Evolutionary conservation across 2,888 invertebrate genomes (phyloP), one percentile per base, ranked within the genome.

Genomic region (Carcina quercana): DNA sequence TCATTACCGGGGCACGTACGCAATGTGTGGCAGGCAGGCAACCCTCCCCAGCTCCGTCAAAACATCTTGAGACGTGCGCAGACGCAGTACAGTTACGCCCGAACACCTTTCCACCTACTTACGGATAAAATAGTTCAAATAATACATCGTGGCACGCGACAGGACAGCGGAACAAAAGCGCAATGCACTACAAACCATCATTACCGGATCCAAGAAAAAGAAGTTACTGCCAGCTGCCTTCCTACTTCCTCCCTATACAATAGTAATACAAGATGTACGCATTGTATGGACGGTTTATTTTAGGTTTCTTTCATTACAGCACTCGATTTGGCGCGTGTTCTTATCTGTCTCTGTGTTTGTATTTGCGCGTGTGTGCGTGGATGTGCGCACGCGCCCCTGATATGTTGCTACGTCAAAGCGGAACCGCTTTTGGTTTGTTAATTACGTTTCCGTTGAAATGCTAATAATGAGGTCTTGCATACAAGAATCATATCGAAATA

Each of bases 21-120:
- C 38, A 42, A 45, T 50, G 39, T 45, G 48, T 34, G 15, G 11
- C 31, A 19, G 10, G 17, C 45, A 38, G 32, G 44, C 40, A 42
- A 47, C 49, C 47, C 45, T n/a, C 35, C 42, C 27, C 24, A 28
- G 27, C 39, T 51, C 54, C 53, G 57, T 65, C 67, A 65, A 70
- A 73, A 74, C 74, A 76, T 79, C 76, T 80, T 78, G 71, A 69
- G 62, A 65, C 59, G 53, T 64, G 53, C 64, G n/a, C n/a, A n/a
- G n/a, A n/a, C n/a, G n/a, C n/a, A 63, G 71, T 69, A 73, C 62
- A 57, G 60, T 65, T 64, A 59, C 56, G 48, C 40, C 42, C 57
- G 66, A 71, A 74, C 82, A 82, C 82, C 80, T 82, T 82, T 79
- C 70, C 76, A 69, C 73, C 79, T 70, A 73, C 79, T 78, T 76